Evolutionary conservation across 2,113 vertebrate species (phyloP).

Genomic region (Ceyx margarethae): DNA sequence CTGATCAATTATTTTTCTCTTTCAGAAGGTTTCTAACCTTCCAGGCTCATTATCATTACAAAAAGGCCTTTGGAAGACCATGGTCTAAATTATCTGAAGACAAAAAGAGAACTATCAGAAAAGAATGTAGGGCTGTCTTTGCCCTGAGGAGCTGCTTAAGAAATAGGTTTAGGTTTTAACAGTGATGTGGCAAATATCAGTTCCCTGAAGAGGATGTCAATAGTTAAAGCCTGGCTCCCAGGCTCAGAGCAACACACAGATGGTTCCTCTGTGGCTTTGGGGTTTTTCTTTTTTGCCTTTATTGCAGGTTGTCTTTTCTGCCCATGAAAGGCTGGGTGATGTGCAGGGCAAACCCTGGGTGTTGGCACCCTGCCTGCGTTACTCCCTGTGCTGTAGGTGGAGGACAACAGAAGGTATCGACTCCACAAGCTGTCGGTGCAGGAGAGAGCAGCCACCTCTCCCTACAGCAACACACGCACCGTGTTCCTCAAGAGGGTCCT

Average conservation of each 20-base stretch:
- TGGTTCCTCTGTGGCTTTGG: background rate
- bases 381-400: constrained; percentile 77
- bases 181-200: background rate
- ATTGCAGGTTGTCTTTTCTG: background rate
- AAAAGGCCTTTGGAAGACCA: background rate
- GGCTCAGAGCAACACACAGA: background rate
- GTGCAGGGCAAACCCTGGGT: background rate
- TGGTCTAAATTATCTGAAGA: background rate
- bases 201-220: background rate
- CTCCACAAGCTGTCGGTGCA: constrained; percentile 88
- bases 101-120: background rate
- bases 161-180: background rate
- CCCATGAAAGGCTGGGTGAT: background rate
- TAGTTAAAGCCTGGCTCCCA: background rate
- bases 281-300: no score
- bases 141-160: background rate
- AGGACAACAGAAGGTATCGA: constrained; percentile 87
- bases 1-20: background rate
- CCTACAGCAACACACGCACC: constrained; percentile 84
- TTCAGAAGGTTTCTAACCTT: background rate
- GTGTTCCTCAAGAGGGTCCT: constrained; percentile 83
- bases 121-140: background rate
- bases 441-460: constrained; percentile 75
- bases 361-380: background rate
- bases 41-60: background rate